Base-by-base conservation (phyloP, 2,888 invertebrate genomes). In the Parelbella ahira region DNA sequence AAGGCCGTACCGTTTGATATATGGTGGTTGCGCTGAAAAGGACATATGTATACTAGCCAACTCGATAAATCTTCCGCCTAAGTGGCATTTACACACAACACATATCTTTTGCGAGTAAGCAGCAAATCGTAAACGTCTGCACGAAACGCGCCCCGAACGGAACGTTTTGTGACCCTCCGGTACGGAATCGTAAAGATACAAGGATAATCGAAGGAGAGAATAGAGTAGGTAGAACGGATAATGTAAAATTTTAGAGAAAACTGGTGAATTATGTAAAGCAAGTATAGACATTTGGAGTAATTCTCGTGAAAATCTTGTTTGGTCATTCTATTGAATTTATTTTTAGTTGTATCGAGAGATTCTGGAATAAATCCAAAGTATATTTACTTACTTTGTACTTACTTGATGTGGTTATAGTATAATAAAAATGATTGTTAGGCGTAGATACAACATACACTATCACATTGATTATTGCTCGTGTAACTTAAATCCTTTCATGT, bases 11-110 rank as follows among this genome's bases (percentile, higher is more conserved):
- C 21, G 24, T 39, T 42, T 51, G 53, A 53, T 45, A 48, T 51
- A 52, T 37, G 37, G 24, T n/a, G 13, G 38, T n/a, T 15, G 15
- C 11, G 58, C 60, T 53, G 57, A 55, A 54, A 49, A 51, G 53
- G 57, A 52, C 54, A 57, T 53, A 58, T 49, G 54, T 62, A 62
- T 63, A 63, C 63, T 63, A 57, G 36, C 39, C 32, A 41, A 54
- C 58, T 65, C 67, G 54, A 73, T 84, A 84, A 83, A 84, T 84
- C 83, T 77, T 59, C 67, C 49, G 48, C 54, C 61, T 79, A 83
- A 83, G 78, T 82, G 83, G 81, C 84, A 69, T 83, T 83, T 84
- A 83, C 76, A 68, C 76, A 68, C 74, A 72, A 74, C 73, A 75
- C 74, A 79, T 76, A 76, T 73, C 60, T 62, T 58, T 61, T 51